A percentile compares a stretch with the other conserved stretches of the same genome.
phyloP scores from a whole-genome alignment of 2,888 invertebrate genomes.

The Eulithis testata region DNA sequence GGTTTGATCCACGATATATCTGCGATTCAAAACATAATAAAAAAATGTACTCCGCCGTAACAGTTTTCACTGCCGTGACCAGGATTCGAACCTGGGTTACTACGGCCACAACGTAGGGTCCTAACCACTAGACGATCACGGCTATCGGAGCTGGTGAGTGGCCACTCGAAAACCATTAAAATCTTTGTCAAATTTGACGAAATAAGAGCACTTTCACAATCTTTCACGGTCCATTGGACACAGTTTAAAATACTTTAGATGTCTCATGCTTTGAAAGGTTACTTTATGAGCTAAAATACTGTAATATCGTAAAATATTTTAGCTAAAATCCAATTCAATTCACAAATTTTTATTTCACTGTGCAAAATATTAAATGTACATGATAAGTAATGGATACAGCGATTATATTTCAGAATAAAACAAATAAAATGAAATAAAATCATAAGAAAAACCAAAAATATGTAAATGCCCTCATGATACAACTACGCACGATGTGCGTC shows the following conservation, averaged over 20 bases:
- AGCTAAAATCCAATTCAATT: no score
- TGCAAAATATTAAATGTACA: no score
- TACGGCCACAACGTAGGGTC: constrained; percentile 90
- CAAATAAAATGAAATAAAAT: no score
- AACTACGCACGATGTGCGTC: no score
- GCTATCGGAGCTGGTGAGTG: constrained; percentile 71
- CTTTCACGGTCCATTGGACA: constrained; percentile 34
- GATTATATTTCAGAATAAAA: no score
- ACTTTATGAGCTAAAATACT: background rate
- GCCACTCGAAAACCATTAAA: constrained; percentile 35
- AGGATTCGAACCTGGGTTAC: constrained; percentile 92
- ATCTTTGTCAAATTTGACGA: constrained; percentile 20
- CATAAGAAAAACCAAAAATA: no score
- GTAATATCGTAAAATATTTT: no score
- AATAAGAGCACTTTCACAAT: constrained; percentile 46
- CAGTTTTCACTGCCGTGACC: constrained; percentile 84
- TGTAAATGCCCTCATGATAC: no score
- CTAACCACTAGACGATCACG: constrained; percentile 91
- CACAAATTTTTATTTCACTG: no score
- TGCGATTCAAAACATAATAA: background rate
- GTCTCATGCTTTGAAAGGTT: constrained; percentile 13
- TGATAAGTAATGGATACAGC: no score
- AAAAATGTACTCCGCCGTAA: constrained; percentile 52
- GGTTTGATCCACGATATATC: no score
- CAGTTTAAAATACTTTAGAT: constrained; percentile 18